Percentiles rank a stretch among this genome's conserved stretches.
Conservation (phyloP, 2,888 invertebrate species). For the Electrophaes corylata region DNA sequence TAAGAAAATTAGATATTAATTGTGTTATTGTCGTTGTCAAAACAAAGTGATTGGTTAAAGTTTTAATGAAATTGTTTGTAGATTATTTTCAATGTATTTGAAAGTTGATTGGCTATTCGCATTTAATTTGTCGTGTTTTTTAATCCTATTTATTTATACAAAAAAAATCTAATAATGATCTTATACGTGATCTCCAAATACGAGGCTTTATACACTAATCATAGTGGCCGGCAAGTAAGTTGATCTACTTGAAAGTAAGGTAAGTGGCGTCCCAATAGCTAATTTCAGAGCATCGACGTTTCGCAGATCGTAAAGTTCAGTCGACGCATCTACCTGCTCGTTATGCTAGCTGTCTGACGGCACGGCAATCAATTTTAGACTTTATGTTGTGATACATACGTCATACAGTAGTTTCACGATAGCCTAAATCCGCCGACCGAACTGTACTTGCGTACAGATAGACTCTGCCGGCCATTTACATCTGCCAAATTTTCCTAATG, state of each 20-base stretch:
- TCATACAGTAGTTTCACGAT: no score
- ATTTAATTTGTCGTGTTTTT: conserved; percentile 5
- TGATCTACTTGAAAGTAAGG: neutral
- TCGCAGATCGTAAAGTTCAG: no score
- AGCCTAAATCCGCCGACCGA: no score
- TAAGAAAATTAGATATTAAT: neutral
- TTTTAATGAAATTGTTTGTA: neutral
- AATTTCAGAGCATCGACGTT: neutral
- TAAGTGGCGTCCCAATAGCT: neutral
- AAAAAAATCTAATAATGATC: neutral
- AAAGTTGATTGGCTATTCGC: conserved; percentile 1
- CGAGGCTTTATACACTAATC: conserved; percentile 16
- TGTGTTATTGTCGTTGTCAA: neutral
- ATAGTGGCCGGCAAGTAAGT: neutral
- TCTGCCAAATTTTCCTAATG: conserved; percentile 32
- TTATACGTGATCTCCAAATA: conserved; percentile 36
- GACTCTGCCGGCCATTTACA: neutral
- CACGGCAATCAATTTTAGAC: no score
- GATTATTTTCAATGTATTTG: neutral
- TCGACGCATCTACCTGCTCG: no score
- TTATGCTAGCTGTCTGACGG: no score
- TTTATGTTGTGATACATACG: no score
- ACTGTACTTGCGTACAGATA: no score
- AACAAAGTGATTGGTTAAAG: neutral
- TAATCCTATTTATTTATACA: conserved; percentile 14